phyloP scores from a whole-genome alignment of 2,888 invertebrate genomes.

The Acleris laterana region DNA sequence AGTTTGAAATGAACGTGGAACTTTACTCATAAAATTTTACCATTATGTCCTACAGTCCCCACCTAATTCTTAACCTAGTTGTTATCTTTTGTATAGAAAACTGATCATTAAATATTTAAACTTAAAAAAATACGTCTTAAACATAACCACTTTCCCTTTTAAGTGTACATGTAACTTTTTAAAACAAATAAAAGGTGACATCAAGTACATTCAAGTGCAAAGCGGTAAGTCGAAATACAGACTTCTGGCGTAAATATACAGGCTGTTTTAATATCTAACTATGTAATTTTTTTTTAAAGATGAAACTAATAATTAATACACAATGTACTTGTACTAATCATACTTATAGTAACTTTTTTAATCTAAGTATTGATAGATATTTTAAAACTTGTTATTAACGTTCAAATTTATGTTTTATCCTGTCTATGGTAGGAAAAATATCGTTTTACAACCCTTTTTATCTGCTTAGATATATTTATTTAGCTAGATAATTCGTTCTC shows the following conservation, averaged over 20 bases:
- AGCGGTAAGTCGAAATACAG: constrained; percentile 9
- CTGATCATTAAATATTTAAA: too few relatives aligned
- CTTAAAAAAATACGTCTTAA: background rate
- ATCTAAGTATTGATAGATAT: too few relatives aligned
- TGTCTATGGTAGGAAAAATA: too few relatives aligned
- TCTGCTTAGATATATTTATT: too few relatives aligned
- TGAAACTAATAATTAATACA: too few relatives aligned
- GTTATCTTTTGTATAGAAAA: background rate
- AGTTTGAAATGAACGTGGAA: background rate
- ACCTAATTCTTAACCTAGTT: background rate
- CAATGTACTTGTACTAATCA: too few relatives aligned
- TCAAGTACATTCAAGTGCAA: constrained; percentile 15
- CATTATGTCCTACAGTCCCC: background rate
- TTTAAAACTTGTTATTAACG: too few relatives aligned
- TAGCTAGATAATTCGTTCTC: too few relatives aligned
- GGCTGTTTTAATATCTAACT: background rate
- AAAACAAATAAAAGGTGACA: constrained; percentile 14
- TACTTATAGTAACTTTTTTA: too few relatives aligned
- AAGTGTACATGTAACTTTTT: constrained; percentile 8
- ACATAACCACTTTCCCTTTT: constrained; percentile 31
- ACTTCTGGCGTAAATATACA: constrained; percentile 14
- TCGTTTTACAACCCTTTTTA: too few relatives aligned
- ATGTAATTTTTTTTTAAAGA: too few relatives aligned
- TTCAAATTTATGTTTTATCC: too few relatives aligned
- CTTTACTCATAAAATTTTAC: background rate